Percentiles rank a stretch among this genome's conserved stretches.
Conservation (phyloP, 2,888 invertebrate genomes). For the Drosophila falleni region DNA sequence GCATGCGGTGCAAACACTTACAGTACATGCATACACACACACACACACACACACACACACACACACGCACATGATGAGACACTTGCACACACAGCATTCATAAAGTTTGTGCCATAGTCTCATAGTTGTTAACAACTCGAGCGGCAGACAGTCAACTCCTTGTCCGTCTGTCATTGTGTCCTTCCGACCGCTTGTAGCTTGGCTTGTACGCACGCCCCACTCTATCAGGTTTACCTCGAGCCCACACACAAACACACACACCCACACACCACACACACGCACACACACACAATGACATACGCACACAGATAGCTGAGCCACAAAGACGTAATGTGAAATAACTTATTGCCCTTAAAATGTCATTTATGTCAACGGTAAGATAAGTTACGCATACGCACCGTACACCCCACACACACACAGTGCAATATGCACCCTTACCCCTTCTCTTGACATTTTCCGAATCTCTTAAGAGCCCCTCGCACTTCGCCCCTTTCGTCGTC, state of each 20-base stretch:
- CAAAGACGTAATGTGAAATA: constrained; percentile 79
- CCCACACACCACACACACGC: constrained; percentile 6
- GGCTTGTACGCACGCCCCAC: constrained; percentile 66
- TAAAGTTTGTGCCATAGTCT: constrained; percentile 77
- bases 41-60: constrained; percentile 37
- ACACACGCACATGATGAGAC: constrained; percentile 16
- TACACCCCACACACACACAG: constrained; percentile 13
- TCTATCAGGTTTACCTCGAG: constrained; percentile 44
- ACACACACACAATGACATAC: neutral
- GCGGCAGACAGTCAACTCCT: constrained; percentile 53
- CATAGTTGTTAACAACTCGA: constrained; percentile 82
- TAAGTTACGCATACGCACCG: constrained; percentile 81
- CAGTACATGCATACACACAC: constrained; percentile 50
- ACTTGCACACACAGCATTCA: constrained; percentile 60
- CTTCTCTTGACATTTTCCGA: neutral
- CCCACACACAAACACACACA: constrained; percentile 9
- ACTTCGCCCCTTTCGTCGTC: neutral
- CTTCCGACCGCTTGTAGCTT: constrained; percentile 76
- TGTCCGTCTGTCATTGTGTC: constrained; percentile 44
- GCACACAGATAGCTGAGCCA: constrained; percentile 32
- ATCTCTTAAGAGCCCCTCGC: neutral
- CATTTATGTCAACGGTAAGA: constrained; percentile 83
- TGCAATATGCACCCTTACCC: constrained; percentile 4
- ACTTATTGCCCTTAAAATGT: constrained; percentile 81
- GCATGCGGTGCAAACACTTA: constrained; percentile 82